Conservation (phyloP, 2,888 invertebrate genomes). For the Caenorhabditis drosophilae region DNA sequence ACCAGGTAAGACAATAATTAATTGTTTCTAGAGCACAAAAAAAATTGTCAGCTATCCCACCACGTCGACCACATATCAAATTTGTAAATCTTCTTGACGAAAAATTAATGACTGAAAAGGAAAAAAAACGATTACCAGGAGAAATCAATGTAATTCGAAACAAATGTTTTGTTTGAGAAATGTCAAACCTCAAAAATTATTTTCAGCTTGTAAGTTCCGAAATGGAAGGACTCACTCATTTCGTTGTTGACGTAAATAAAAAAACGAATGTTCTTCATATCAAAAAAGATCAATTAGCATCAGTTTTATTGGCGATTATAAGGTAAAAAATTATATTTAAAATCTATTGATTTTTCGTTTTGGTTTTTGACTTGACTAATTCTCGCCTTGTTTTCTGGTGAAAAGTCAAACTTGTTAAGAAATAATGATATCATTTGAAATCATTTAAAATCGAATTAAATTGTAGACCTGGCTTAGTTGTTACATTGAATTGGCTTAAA, state of each 20-base stretch:
- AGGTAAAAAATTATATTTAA: slow-evolving; percentile 9
- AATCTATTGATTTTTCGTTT: background rate
- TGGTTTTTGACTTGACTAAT: too few relatives aligned
- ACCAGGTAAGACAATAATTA: slow-evolving; percentile 7
- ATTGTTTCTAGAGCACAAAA: background rate
- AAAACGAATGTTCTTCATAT: slow-evolving; percentile 17
- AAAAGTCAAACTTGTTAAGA: too few relatives aligned
- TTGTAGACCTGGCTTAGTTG: slow-evolving; percentile 18
- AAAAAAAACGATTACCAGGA: slow-evolving; percentile 22
- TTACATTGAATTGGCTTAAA: slow-evolving; percentile 25
- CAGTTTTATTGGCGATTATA: slow-evolving; percentile 23
- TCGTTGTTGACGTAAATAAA: slow-evolving; percentile 16
- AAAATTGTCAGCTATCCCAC: slow-evolving; percentile 33
- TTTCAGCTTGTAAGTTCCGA: slow-evolving; percentile 22
- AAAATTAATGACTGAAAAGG: slow-evolving; percentile 11
- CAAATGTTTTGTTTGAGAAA: too few relatives aligned
- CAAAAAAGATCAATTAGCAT: slow-evolving; percentile 16
- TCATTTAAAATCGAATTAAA: too few relatives aligned
- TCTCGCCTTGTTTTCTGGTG: too few relatives aligned
- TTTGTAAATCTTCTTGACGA: slow-evolving; percentile 25
- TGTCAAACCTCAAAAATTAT: background rate
- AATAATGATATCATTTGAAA: too few relatives aligned
- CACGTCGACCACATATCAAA: slow-evolving; percentile 25
- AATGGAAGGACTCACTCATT: slow-evolving; percentile 19
- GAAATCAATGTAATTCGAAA: slow-evolving; percentile 27